These are phyloP conservation scores for Prorops nasuta DNA, from an alignment of 1,140 invertebrate species.

Conservation along the genomic window DNA sequence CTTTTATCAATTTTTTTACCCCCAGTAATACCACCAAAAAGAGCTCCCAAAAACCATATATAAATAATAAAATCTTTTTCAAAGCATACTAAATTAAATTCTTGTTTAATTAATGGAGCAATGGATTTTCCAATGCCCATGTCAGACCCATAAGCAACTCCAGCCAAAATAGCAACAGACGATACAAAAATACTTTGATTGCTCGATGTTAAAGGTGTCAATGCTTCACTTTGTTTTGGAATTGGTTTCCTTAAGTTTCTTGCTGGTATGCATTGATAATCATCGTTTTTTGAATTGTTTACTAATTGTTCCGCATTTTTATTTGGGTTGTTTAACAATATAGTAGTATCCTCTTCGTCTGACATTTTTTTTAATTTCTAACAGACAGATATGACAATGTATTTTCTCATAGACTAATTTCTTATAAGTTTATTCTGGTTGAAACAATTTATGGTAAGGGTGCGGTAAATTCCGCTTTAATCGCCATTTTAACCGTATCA, in stretches of 20 bases:
- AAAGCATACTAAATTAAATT: conserved; percentile 51
- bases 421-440: too few relatives aligned
- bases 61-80: conserved; percentile 52
- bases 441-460: too few relatives aligned
- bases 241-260: conserved; percentile 40
- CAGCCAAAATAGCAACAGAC: conserved; percentile 52
- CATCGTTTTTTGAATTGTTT: conserved; percentile 28
- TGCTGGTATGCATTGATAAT: conserved; percentile 35
- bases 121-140: conserved; percentile 57
- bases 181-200: conserved; percentile 44
- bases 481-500: too few relatives aligned
- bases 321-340: conserved; percentile 39
- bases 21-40: conserved; percentile 53
- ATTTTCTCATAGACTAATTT: too few relatives aligned
- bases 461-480: too few relatives aligned
- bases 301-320: conserved; percentile 18
- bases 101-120: conserved; percentile 48
- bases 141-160: conserved; percentile 59
- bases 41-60: conserved; percentile 54
- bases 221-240: conserved; percentile 35
- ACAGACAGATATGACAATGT: too few relatives aligned
- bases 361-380: too few relatives aligned
- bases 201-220: conserved; percentile 34
- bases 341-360: conserved; percentile 49
- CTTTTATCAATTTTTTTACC: conserved; percentile 34